A percentile compares a stretch with the other conserved stretches of the same genome.
phyloP scores from a whole-genome alignment of 2,888 invertebrate species.

The Ptycholaimellus sp. region DNA sequence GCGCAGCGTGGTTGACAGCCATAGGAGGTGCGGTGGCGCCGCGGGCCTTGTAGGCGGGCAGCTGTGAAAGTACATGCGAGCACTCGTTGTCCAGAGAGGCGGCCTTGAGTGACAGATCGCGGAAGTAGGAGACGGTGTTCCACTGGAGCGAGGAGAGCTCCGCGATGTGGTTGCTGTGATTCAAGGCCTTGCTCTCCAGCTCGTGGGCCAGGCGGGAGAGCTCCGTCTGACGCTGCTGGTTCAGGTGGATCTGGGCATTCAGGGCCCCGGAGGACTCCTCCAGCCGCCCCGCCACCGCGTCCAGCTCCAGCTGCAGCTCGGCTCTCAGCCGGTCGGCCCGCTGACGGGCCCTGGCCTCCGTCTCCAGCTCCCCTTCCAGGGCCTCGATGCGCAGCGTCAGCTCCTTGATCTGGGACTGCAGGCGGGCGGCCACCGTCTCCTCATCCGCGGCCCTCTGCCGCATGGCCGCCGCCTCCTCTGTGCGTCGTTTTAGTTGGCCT shows the following conservation, averaged over 20 bases:
- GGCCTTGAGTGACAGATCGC: slow-evolving; percentile 11
- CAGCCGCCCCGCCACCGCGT: slow-evolving; percentile 79
- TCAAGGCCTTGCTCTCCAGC: slow-evolving; percentile 88
- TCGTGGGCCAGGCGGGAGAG: slow-evolving; percentile 91
- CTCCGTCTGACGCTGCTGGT: slow-evolving; percentile 16
- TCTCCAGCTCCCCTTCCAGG: slow-evolving; percentile 94
- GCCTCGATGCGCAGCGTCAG: slow-evolving; percentile 78
- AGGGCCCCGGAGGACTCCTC: slow-evolving; percentile 98
- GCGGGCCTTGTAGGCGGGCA: too few species aligned
- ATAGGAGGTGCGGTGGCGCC: too few species aligned
- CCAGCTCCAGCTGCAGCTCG: slow-evolving; percentile 83
- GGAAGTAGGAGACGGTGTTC: slow-evolving; percentile 16
- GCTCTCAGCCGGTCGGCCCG: slow-evolving; percentile 82
- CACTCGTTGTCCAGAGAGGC: too few species aligned
- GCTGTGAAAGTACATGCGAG: too few species aligned
- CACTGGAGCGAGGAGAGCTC: slow-evolving; percentile 45
- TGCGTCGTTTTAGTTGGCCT: too few species aligned
- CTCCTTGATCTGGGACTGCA: slow-evolving; percentile 97
- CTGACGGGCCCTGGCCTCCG: slow-evolving; percentile 45
- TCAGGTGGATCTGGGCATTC: slow-evolving; percentile 46
- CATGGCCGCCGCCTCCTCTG: slow-evolving; percentile 83
- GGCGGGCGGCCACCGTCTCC: slow-evolving; percentile 80
- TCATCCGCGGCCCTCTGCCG: slow-evolving; percentile 75
- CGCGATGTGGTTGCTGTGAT: slow-evolving; percentile 83
- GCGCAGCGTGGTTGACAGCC: too few species aligned